Conservation (phyloP, 2,113 vertebrate species). For the Hypanus sabinus region DNA sequence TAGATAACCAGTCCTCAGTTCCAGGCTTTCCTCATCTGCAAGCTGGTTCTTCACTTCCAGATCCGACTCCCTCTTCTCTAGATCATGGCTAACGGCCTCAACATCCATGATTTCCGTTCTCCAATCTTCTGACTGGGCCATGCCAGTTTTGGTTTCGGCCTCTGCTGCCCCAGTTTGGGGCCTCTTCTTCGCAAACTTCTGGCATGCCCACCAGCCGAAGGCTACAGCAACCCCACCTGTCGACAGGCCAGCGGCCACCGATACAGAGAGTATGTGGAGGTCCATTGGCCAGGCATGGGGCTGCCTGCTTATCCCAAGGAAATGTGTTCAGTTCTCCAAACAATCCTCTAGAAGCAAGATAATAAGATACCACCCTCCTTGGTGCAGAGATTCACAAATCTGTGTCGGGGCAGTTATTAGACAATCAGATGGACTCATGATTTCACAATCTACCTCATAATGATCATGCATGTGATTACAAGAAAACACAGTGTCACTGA, state of each 20-base stretch:
- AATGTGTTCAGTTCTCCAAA: not conserved
- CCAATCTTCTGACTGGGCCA: not conserved
- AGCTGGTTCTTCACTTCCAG: too few species aligned
- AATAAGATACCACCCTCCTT: not conserved
- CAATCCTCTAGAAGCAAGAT: not conserved
- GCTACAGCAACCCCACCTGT: not conserved
- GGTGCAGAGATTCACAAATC: not conserved
- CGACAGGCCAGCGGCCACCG: not conserved
- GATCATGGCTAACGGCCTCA: not conserved
- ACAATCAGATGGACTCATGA: too few species aligned
- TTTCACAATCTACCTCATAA: too few species aligned
- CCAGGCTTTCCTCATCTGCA: not conserved
- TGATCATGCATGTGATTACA: too few species aligned
- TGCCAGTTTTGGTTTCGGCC: not conserved
- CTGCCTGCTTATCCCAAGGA: not conserved
- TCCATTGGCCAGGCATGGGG: not conserved
- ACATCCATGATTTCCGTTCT: too few species aligned
- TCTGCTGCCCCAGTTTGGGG: too few species aligned
- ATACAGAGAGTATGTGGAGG: not conserved
- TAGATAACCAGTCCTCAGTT: too few species aligned
- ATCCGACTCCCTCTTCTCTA: too few species aligned
- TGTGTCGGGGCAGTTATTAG: not conserved
- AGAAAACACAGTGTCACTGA: too few species aligned
- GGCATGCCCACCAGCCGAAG: not conserved
- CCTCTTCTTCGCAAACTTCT: not conserved